Evolutionary conservation across 2,888 invertebrate species (phyloP).

Genomic region (Cerastis leucographa): DNA sequence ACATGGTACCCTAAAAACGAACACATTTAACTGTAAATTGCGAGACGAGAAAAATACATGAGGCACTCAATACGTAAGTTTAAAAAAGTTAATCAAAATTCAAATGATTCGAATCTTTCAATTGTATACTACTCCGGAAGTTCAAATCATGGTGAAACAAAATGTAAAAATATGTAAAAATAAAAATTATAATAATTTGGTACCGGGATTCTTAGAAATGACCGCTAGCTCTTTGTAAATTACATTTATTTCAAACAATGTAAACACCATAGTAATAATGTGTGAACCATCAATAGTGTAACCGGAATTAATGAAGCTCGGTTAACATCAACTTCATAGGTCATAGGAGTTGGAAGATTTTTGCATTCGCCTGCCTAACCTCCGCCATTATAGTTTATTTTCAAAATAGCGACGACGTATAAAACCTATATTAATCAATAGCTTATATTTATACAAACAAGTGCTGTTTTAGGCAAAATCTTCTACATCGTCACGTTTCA

Average conservation of each 20-base stretch:
- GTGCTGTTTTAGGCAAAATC: neutral
- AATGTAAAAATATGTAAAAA: constrained; percentile 31
- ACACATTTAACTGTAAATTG: constrained; percentile 4
- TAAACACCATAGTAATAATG: constrained; percentile 2
- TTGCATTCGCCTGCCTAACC: neutral
- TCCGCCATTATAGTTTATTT: neutral
- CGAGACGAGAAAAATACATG: neutral
- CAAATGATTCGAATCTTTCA: constrained; percentile 6
- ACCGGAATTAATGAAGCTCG: neutral
- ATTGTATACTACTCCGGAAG: constrained; percentile 16
- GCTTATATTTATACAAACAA: neutral
- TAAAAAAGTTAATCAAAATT: constrained; percentile 4
- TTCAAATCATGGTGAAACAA: constrained; percentile 18
- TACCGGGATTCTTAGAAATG: constrained; percentile 24
- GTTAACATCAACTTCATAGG: neutral
- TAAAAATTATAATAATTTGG: too few relatives aligned
- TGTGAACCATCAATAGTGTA: constrained; percentile 22
- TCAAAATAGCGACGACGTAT: neutral
- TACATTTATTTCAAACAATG: neutral
- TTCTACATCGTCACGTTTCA: neutral
- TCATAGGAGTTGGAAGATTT: neutral
- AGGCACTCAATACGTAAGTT: constrained; percentile 21
- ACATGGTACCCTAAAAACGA: neutral
- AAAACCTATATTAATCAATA: neutral
- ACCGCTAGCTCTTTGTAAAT: constrained; percentile 23